A percentile compares a stretch with the other conserved stretches of the same genome.
These are phyloP conservation scores for Cloeon dipterum DNA, from an alignment of 2,888 invertebrate species.

Conservation along the genomic window DNA sequence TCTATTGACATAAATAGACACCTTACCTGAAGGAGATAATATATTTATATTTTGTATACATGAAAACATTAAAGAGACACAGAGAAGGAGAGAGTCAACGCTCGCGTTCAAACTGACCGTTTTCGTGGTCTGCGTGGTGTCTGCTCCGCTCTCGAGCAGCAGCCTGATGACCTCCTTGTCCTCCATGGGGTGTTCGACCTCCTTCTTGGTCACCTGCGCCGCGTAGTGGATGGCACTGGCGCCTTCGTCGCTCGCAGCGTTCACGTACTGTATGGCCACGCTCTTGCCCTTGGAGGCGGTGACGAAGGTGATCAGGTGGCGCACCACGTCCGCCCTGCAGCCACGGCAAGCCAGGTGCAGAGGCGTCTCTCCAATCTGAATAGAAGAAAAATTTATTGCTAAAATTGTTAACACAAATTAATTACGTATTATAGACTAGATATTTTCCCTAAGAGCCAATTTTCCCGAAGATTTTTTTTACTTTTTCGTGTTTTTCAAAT, in stretches of 20 bases:
- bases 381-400: slow-evolving; percentile 7
- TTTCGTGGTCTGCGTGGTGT: slow-evolving; percentile 64
- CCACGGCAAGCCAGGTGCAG: slow-evolving; percentile 81
- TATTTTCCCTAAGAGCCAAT: too few relatives aligned
- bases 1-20: too few relatives aligned
- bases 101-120: slow-evolving; percentile 21
- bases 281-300: slow-evolving; percentile 51
- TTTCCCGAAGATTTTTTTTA: too few relatives aligned
- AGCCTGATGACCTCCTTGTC: slow-evolving; percentile 64
- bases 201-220: slow-evolving; percentile 65
- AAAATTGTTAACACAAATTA: too few relatives aligned
- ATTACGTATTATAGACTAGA: too few relatives aligned
- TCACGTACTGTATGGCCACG: slow-evolving; percentile 63
- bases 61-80: too few relatives aligned
- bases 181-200: slow-evolving; percentile 50
- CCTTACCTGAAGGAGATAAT: too few relatives aligned
- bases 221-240: slow-evolving; percentile 89
- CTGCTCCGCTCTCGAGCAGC: slow-evolving; percentile 76
- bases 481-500: too few relatives aligned
- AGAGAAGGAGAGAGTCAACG: too few relatives aligned
- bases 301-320: slow-evolving; percentile 63
- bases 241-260: slow-evolving; percentile 73
- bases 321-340: slow-evolving; percentile 65
- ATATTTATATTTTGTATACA: too few relatives aligned
- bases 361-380: slow-evolving; percentile 79